These are phyloP conservation scores for Archaeoteleia sp. DNA, from an alignment of 2,888 invertebrate genomes.

Conservation along the genomic window DNA sequence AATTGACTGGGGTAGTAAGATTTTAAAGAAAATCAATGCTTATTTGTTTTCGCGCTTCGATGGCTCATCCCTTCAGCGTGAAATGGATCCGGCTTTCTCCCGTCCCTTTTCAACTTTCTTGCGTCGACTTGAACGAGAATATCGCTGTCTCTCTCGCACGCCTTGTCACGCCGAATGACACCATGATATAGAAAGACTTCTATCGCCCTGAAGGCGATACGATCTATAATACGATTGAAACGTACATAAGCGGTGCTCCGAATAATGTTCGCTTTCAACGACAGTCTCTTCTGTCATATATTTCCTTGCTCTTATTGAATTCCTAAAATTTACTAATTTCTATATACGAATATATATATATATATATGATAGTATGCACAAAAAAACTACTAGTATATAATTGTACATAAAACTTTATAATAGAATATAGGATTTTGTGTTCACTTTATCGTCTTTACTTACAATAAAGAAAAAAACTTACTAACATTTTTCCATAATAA, in stretches of 20 bases:
- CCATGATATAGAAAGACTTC: conserved; percentile 55
- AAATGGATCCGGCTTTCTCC: conserved; percentile 61
- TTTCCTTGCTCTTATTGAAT: conserved; percentile 44
- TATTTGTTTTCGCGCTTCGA: conserved; percentile 66
- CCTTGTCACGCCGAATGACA: conserved; percentile 58
- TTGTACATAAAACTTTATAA: too few species aligned
- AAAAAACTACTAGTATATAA: too few species aligned
- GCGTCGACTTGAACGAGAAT: conserved; percentile 16
- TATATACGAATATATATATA: too few species aligned
- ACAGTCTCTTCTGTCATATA: conserved; percentile 23
- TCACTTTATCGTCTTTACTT: too few species aligned
- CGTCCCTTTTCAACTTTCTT: conserved; percentile 43
- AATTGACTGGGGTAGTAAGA: conserved; percentile 54
- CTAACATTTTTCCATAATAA: too few species aligned
- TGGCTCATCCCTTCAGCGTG: conserved; percentile 63
- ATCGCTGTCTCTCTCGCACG: conserved; percentile 26
- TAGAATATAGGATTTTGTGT: too few species aligned
- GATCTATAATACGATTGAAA: conserved; percentile 60
- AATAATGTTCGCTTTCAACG: conserved; percentile 46
- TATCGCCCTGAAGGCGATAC: conserved; percentile 55
- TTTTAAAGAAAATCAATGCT: conserved; percentile 66
- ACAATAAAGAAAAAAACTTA: too few species aligned
- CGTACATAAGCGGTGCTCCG: conserved; percentile 50
- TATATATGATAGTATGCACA: too few species aligned
- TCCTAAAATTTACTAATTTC: too few species aligned